These are phyloP conservation scores for Montipora capricornis DNA, from an alignment of 64 coral and sea anemone genomes.

Conservation along the genomic window DNA sequence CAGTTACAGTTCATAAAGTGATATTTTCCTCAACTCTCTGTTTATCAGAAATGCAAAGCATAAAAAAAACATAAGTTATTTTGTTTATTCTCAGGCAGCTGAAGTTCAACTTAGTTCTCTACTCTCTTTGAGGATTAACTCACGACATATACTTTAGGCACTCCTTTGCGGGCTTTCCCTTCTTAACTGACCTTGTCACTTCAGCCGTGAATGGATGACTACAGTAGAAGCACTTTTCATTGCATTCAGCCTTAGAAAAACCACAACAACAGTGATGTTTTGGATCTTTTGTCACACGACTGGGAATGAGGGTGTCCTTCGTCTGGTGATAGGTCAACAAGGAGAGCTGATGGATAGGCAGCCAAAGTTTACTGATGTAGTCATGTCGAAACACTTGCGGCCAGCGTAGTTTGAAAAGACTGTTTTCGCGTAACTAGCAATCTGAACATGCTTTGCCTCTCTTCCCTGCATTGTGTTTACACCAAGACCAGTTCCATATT, in stretches of 20 bases:
- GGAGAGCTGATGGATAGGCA: conserved; percentile 56
- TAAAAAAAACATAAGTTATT: too few species aligned
- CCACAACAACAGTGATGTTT: conserved; percentile 52
- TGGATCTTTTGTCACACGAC: neutral
- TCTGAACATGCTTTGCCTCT: conserved; percentile 62
- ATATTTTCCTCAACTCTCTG: too few species aligned
- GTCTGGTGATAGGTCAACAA: conserved; percentile 54
- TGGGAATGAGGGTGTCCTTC: conserved; percentile 51
- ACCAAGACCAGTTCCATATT: conserved; percentile 43
- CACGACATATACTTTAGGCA: too few species aligned
- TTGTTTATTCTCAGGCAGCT: too few species aligned
- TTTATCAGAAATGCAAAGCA: too few species aligned
- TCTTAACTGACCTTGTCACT: neutral
- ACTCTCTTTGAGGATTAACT: too few species aligned
- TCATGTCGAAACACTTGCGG: conserved; percentile 69
- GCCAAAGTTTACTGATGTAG: conserved; percentile 76
- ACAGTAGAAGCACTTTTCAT: conserved; percentile 65
- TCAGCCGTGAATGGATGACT: conserved; percentile 59
- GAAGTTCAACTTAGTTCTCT: too few species aligned
- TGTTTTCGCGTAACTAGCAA: conserved; percentile 75
- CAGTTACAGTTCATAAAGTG: too few species aligned
- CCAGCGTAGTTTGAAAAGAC: conserved; percentile 49
- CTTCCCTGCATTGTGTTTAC: conserved; percentile 72
- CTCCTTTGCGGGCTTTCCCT: neutral
- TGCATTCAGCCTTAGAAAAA: neutral